Evolutionary conservation across 1,140 invertebrate species (phyloP).

Genomic region (Monomorium pharaonis): DNA sequence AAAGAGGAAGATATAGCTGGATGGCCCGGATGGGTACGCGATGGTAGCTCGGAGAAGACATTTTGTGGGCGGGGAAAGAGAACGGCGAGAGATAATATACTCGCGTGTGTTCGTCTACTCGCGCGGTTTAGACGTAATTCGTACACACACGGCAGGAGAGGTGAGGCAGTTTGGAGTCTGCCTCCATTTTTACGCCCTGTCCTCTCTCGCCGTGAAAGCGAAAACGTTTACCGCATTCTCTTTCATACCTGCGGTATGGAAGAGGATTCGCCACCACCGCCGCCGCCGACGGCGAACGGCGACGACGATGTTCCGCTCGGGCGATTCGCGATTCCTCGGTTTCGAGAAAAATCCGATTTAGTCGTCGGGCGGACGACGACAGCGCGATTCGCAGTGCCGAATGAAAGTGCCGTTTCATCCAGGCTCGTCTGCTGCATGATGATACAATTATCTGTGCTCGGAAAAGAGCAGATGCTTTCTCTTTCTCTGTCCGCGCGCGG

Average conservation of each 20-base stretch:
- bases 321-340: constrained; percentile 14
- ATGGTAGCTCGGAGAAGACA: not conserved
- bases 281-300: not conserved
- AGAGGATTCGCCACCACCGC: not conserved
- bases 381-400: not conserved
- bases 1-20: constrained; percentile 53
- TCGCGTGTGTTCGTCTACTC: not conserved
- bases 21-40: not conserved
- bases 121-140: constrained; percentile 30
- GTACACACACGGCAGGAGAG: not conserved
- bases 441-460: constrained; percentile 14
- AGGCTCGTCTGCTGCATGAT: constrained; percentile 6
- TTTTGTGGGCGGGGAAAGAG: not conserved
- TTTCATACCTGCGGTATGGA: constrained; percentile 7
- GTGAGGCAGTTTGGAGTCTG: not conserved
- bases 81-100: too few relatives aligned
- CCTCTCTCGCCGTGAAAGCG: not conserved
- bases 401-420: constrained; percentile 28
- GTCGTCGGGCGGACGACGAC: not conserved
- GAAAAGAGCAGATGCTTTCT: not conserved
- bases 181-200: constrained; percentile 32
- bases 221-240: constrained; percentile 5
- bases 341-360: constrained; percentile 66
- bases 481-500: not conserved
- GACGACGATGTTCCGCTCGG: constrained; percentile 16